Evolutionary conservation across 2,888 invertebrate genomes (phyloP).

Genomic region (Troides oblongomaculatus): DNA sequence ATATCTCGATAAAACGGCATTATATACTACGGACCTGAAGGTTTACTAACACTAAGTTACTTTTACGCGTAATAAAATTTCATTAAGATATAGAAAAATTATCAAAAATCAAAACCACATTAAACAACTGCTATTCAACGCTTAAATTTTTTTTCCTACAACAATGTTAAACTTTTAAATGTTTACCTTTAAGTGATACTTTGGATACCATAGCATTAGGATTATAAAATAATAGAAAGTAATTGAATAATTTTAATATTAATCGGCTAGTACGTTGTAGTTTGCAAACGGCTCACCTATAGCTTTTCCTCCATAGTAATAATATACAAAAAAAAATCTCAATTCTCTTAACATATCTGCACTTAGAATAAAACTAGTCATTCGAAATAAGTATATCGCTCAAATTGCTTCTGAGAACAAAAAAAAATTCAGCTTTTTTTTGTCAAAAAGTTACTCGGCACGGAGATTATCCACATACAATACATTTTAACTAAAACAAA

Average conservation of each 20-base stretch:
- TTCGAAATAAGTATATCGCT: constrained; percentile 20
- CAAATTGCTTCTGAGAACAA: constrained; percentile 1
- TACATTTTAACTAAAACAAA: not conserved
- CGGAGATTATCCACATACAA: not conserved
- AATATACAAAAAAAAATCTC: constrained; percentile 2
- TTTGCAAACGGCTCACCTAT: not conserved
- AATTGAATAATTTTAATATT: not conserved
- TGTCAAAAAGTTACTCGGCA: not conserved
- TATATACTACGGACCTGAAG: too few species aligned
- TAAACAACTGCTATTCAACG: too few species aligned
- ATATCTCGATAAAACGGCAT: not conserved
- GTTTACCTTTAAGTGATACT: not conserved
- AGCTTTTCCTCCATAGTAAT: not conserved
- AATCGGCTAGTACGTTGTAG: not conserved
- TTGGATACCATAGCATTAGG: not conserved
- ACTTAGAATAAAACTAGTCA: constrained; percentile 28
- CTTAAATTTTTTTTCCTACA: too few species aligned
- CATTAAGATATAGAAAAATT: too few species aligned
- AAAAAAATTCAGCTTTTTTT: not conserved
- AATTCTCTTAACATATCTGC: constrained; percentile 28
- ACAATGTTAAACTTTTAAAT: not conserved
- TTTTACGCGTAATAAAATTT: too few species aligned
- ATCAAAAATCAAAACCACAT: too few species aligned
- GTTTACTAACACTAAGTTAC: too few species aligned
- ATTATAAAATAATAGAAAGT: not conserved